A percentile compares a stretch with the other conserved stretches of the same genome.
Evolutionary conservation across 2,113 vertebrate genomes (phyloP).

Genomic region (Sander vitreus): DNA sequence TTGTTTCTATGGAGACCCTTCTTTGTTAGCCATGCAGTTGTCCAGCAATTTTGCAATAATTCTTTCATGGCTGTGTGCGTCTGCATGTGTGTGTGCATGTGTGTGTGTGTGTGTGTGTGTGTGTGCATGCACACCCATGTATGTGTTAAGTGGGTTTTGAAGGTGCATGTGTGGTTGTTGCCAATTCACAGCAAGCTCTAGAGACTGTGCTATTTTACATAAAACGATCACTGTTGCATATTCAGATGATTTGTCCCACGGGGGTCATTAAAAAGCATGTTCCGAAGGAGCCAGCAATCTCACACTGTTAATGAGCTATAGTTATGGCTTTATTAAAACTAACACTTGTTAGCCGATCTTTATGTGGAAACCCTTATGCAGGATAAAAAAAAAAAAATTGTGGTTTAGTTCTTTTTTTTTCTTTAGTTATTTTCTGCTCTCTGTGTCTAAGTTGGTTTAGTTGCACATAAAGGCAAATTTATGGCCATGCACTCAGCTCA

Average conservation of each 20-base stretch:
- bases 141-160: conserved; percentile 29
- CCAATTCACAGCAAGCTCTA: conserved; percentile 61
- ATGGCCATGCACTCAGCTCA: conserved; percentile 29
- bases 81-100: not conserved
- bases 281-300: conserved; percentile 67
- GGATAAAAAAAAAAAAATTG: conserved; percentile 6
- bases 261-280: conserved; percentile 82
- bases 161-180: conserved; percentile 50
- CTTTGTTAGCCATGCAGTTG: conserved; percentile 63
- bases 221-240: conserved; percentile 79
- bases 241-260: conserved; percentile 79
- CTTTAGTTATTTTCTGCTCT: conserved; percentile 13
- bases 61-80: conserved; percentile 21
- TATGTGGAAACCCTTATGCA: conserved; percentile 50
- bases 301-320: conserved; percentile 74
- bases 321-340: conserved; percentile 79
- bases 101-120: not conserved
- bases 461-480: conserved; percentile 30
- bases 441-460: conserved; percentile 9
- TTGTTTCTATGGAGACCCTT: conserved; percentile 66
- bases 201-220: conserved; percentile 69
- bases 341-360: conserved; percentile 69
- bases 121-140: not conserved
- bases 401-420: no score
- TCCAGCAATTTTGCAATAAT: conserved; percentile 47